A percentile compares a stretch with the other conserved stretches of the same genome.
phyloP scores from a whole-genome alignment of 2,113 vertebrate genomes.

The Elachura formosa region DNA sequence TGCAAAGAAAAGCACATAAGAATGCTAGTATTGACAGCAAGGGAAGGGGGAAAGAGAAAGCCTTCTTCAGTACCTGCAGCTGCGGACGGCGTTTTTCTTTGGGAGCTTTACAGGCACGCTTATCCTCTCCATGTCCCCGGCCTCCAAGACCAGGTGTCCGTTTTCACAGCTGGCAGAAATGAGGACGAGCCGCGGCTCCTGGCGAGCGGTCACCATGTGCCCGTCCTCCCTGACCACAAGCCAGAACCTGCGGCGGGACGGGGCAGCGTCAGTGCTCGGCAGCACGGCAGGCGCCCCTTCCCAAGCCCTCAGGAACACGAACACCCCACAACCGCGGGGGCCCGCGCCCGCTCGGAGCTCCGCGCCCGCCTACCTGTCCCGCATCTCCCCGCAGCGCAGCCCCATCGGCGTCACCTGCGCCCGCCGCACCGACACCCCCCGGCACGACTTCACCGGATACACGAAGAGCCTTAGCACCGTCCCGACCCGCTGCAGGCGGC shows the following conservation, averaged over 20 bases:
- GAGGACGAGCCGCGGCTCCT: conserved; percentile 86
- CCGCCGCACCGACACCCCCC: conserved; percentile 69
- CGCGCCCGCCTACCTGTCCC: conserved; percentile 77
- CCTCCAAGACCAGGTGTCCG: conserved; percentile 67
- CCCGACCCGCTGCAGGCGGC: conserved; percentile 70
- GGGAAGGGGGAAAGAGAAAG: fast-evolving
- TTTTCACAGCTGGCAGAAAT: conserved; percentile 68
- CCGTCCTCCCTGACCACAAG: conserved; percentile 84
- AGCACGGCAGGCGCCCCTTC: background rate
- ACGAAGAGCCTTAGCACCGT: conserved; percentile 80
- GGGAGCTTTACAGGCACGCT: conserved; percentile 70
- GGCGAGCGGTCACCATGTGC: conserved; percentile 85
- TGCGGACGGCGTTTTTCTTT: conserved; percentile 45
- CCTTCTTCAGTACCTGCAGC: conserved; percentile 68
- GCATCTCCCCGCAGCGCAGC: conserved; percentile 77
- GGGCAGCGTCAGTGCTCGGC: background rate
- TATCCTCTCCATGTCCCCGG: conserved; percentile 77
- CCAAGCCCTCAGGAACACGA: background rate
- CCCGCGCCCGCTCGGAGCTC: fast-evolving
- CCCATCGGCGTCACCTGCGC: conserved; percentile 78
- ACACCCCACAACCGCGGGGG: fast-evolving
- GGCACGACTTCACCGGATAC: conserved; percentile 89
- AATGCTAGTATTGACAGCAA: background rate
- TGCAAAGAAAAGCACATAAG: background rate
- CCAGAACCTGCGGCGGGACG: conserved; percentile 79